A percentile compares a stretch with the other conserved stretches of the same genome.
These are phyloP conservation scores for Daktulosphaira vitifoliae DNA, from an alignment of 1,140 invertebrate genomes.

Conservation along the genomic window DNA sequence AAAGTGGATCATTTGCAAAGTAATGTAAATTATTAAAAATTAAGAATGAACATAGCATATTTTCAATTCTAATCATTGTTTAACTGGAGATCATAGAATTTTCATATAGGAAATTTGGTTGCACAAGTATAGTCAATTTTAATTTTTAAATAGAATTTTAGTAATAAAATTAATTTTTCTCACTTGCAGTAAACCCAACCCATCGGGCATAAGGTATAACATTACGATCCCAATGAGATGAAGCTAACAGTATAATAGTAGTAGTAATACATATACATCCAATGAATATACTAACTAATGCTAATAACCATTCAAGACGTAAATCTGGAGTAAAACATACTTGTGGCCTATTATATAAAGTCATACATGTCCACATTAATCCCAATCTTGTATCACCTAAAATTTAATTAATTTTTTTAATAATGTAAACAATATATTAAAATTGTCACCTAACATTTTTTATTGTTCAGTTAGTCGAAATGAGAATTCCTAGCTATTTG, in stretches of 20 bases:
- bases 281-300: slow-evolving; percentile 81
- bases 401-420: too few species aligned
- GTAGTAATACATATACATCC: slow-evolving; percentile 88
- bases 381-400: slow-evolving; percentile 78
- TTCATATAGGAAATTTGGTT: too few species aligned
- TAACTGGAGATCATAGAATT: too few species aligned
- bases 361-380: slow-evolving; percentile 89
- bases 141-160: not conserved
- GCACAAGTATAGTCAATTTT: too few species aligned
- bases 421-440: too few species aligned
- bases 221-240: slow-evolving; percentile 83
- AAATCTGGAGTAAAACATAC: slow-evolving; percentile 79
- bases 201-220: slow-evolving; percentile 86
- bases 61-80: too few species aligned
- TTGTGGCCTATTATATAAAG: slow-evolving; percentile 76
- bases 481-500: too few species aligned
- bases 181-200: slow-evolving; percentile 92
- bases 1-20: too few species aligned
- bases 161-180: slow-evolving; percentile 42
- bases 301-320: slow-evolving; percentile 82
- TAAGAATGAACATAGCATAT: too few species aligned
- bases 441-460: too few species aligned
- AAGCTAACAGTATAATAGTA: slow-evolving; percentile 75
- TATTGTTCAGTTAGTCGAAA: too few species aligned
- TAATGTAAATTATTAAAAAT: too few species aligned